Evolutionary conservation across 2,888 invertebrate genomes (phyloP).

Genomic region (Allolobophora icterica): DNA sequence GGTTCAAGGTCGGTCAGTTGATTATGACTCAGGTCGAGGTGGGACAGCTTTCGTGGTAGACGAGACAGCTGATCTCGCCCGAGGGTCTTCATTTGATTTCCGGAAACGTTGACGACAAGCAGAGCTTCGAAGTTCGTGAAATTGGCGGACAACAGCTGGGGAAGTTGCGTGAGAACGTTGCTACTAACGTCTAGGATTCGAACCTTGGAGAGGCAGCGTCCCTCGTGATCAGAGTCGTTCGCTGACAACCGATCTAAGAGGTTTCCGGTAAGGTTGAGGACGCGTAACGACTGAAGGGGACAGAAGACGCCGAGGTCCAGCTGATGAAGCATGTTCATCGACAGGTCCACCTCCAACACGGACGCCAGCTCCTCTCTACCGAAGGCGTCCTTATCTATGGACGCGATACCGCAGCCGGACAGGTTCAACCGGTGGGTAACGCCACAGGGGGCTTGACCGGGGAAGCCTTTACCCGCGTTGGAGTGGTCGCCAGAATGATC

Average conservation of each 20-base stretch:
- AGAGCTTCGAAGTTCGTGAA: not conserved
- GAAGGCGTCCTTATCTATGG: not conserved
- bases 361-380: not conserved
- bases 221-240: not conserved
- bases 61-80: not conserved
- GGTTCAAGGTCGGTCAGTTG: conserved; percentile 31
- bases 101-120: not conserved
- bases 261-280: not conserved
- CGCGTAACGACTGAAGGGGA: not conserved
- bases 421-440: not conserved
- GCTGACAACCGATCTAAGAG: not conserved
- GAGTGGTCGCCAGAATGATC: not conserved
- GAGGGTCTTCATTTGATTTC: not conserved
- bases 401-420: not conserved
- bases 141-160: not conserved
- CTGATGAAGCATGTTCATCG: not conserved
- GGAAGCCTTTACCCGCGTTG: not conserved
- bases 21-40: conserved; percentile 44
- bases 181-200: not conserved
- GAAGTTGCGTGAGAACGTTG: not conserved
- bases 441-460: not conserved
- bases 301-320: not conserved
- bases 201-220: not conserved
- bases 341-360: not conserved
- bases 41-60: not conserved